Base-by-base conservation (phyloP, 2,113 vertebrate species). In the Asarcornis scutulata region DNA sequence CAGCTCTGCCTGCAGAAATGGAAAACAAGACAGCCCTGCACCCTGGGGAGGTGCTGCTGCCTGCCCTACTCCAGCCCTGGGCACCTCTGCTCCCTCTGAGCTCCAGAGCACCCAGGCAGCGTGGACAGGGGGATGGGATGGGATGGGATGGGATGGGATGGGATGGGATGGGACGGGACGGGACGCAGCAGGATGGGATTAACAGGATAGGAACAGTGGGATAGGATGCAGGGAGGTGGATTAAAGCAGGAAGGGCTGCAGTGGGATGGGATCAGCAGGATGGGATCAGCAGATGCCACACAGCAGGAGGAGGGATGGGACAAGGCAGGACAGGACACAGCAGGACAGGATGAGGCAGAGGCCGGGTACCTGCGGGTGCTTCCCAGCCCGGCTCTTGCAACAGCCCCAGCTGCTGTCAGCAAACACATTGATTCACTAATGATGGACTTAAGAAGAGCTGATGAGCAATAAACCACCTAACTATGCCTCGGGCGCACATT, bases 1-100 rank as follows among this genome's bases (percentile, higher is more conserved):
- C 2, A 1, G n/a, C 62, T 89, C 55, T 44, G 42, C 34, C 18
- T 52, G 60, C 31, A n/a, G 59, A 62, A 67, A 17, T 22, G 40
- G 40, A 60, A 78, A 73, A 66, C 3, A 23, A 84, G 67, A n/a
- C 4, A 55, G 60, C 26, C 5, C 31, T 17, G 17, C 25, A 38
- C 46, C 67, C 66, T 1, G 4, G 31, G 80, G 53, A 34, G 1
- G 2, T 74, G 38, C 52, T 2, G 0, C 88, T 1, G 4, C 50
- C 56, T 29, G 4, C 52, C 46, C 5, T 2, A 8, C 31, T 27
- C 66, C 79, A 55, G 78, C 66, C 22, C 44, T 3, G 0, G 21
- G 66, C 67, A 44, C 17, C 73, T 79, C 73, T 2, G 3, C 31
- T 36, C 44, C 66, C 44, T 29, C 52, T 44, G 52, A 59, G 71